Evolutionary conservation across 2,888 invertebrate genomes (phyloP).

Genomic region (Periphyllus acericola): DNA sequence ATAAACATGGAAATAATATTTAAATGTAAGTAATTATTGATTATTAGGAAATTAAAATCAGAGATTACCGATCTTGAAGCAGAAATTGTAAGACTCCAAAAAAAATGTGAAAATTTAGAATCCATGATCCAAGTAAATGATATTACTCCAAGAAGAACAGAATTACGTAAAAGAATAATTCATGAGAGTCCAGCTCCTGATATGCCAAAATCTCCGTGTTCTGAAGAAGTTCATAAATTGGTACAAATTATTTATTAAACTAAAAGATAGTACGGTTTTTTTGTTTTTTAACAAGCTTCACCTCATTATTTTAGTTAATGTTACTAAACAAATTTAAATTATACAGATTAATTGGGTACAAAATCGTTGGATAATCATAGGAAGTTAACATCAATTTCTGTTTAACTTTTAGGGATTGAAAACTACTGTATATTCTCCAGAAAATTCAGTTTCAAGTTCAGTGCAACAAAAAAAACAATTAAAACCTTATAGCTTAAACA

Average conservation of each 20-base stretch:
- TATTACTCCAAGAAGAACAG: conserved; percentile 50
- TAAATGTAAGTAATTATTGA: not conserved
- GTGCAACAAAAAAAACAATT: conserved; percentile 30
- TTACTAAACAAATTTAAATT: not conserved
- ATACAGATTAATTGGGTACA: not conserved
- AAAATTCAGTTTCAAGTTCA: conserved; percentile 18
- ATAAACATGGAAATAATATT: not conserved
- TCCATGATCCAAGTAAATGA: conserved; percentile 38
- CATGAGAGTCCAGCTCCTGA: conserved; percentile 60
- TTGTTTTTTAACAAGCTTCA: not conserved
- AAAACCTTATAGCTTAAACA: conserved; percentile 15
- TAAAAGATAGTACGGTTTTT: too few relatives aligned
- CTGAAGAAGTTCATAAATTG: conserved; percentile 10
- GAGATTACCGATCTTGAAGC: conserved; percentile 60
- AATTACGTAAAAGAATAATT: conserved; percentile 58
- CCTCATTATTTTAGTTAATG: too few relatives aligned
- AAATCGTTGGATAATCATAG: not conserved
- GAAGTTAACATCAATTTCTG: not conserved
- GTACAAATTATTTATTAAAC: not conserved
- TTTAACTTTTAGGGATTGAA: conserved; percentile 26
- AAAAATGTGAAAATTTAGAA: conserved; percentile 61
- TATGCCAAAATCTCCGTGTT: conserved; percentile 1
- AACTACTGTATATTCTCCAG: conserved; percentile 6
- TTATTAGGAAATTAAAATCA: conserved; percentile 62
- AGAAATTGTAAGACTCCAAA: conserved; percentile 58